Evolutionary conservation across 1,140 invertebrate genomes (phyloP).

Genomic region (Harpegnathos saltator): DNA sequence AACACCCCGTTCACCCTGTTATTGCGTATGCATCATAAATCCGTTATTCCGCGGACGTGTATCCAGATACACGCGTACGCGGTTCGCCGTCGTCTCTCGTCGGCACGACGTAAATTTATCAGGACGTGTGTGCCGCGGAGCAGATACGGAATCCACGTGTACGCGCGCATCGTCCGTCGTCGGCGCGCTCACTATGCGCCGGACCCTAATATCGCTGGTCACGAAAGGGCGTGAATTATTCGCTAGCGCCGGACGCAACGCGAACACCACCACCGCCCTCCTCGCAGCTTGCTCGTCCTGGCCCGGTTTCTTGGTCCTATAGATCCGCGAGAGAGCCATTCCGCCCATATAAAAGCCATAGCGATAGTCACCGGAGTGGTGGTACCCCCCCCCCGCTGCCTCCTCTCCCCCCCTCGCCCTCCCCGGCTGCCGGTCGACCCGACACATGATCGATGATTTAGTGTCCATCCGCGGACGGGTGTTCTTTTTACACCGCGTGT

Average conservation of each 20-base stretch:
- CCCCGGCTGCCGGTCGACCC: not conserved
- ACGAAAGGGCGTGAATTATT: slow-evolving; percentile 47
- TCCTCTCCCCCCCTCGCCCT: too few species aligned
- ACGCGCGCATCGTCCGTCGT: too few species aligned
- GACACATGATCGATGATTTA: slow-evolving; percentile 15
- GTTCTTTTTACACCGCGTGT: not conserved
- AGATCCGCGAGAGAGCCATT: not conserved
- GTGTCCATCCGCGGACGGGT: not conserved
- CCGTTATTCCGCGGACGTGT: slow-evolving; percentile 1
- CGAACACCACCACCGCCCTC: not conserved
- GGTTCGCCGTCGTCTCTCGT: too few species aligned
- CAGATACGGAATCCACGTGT: not conserved
- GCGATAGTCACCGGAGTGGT: too few species aligned
- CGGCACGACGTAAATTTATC: slow-evolving; percentile 28
- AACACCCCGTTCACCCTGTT: slow-evolving; percentile 7
- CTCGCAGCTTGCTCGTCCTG: not conserved
- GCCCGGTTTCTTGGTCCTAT: not conserved
- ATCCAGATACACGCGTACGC: not conserved
- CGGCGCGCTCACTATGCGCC: not conserved
- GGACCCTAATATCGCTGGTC: slow-evolving; percentile 1
- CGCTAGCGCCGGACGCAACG: not conserved
- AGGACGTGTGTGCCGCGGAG: not conserved
- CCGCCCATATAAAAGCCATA: too few species aligned
- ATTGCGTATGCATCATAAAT: slow-evolving; percentile 30
- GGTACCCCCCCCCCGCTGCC: too few species aligned